Evolutionary conservation across 2,888 invertebrate species (phyloP).

Genomic region (Erebia palarica): DNA sequence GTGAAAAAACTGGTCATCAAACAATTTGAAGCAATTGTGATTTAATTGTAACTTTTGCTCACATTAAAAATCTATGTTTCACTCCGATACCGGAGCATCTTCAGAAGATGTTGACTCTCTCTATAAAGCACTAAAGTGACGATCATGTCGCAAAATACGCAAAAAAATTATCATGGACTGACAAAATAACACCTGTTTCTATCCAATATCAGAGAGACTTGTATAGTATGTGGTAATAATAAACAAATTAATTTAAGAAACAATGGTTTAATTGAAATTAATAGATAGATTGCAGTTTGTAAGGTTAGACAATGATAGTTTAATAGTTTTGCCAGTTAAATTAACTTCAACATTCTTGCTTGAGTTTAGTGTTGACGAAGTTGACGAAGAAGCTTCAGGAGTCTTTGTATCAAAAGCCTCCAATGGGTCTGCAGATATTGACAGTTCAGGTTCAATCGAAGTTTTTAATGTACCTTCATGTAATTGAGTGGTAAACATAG

Average conservation of each 20-base stretch:
- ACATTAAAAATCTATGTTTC: too few species aligned
- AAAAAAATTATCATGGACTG: too few species aligned
- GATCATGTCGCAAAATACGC: too few species aligned
- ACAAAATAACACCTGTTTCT: too few species aligned
- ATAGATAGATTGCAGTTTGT: neutral
- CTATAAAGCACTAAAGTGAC: too few species aligned
- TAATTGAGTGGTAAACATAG: neutral
- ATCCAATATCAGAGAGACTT: too few species aligned
- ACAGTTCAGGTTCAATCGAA: neutral
- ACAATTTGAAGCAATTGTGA: too few species aligned
- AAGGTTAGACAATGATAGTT: neutral
- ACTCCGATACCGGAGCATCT: too few species aligned
- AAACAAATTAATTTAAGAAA: neutral
- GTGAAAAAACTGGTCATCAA: too few species aligned
- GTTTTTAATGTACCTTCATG: neutral
- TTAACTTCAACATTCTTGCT: neutral
- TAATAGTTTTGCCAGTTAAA: neutral
- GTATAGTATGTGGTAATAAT: neutral
- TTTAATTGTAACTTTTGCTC: too few species aligned
- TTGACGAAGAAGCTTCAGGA: neutral
- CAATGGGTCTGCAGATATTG: neutral
- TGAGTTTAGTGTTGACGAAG: neutral
- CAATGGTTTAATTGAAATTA: neutral
- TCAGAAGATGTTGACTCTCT: too few species aligned
- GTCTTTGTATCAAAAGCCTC: neutral